Evolutionary conservation across 2,113 vertebrate species (phyloP).

Genomic region (Gallinago paraguaiae): DNA sequence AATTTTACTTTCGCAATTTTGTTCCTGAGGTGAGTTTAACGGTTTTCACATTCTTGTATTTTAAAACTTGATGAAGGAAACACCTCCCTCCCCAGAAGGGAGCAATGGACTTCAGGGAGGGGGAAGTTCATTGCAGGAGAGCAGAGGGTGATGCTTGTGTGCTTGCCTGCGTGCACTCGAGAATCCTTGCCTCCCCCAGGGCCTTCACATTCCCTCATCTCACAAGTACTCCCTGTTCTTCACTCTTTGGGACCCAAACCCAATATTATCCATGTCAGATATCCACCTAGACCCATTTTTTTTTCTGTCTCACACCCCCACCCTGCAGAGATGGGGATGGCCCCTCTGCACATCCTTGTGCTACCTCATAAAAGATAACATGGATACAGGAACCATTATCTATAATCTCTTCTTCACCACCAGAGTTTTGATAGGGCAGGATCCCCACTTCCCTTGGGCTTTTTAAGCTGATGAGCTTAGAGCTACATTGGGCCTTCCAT

Average conservation of each 20-base stretch:
- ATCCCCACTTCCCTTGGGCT: not conserved
- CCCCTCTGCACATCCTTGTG: not conserved
- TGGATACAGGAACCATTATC: not conserved
- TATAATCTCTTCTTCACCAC: not conserved
- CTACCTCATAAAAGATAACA: not conserved
- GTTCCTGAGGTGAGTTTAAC: not conserved
- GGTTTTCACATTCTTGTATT: not conserved
- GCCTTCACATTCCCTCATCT: too few relatives aligned
- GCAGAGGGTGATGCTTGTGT: not conserved
- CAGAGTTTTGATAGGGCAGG: not conserved
- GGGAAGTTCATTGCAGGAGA: not conserved
- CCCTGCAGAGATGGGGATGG: not conserved
- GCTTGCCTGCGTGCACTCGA: rapidly evolving
- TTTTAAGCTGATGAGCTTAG: not conserved
- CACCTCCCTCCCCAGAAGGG: not conserved
- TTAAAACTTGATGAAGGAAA: not conserved
- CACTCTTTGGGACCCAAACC: not conserved
- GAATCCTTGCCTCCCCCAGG: not conserved
- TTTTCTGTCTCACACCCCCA: not conserved
- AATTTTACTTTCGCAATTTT: not conserved
- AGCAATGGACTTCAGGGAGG: not conserved
- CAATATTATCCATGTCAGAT: rapidly evolving
- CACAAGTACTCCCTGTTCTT: not conserved
- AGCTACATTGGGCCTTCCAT: not conserved
- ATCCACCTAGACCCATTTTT: not conserved